Evolutionary conservation across 1,140 invertebrate genomes (phyloP), one percentile per base, ranked within the genome.

Genomic region (Drosophila azteca): DNA sequence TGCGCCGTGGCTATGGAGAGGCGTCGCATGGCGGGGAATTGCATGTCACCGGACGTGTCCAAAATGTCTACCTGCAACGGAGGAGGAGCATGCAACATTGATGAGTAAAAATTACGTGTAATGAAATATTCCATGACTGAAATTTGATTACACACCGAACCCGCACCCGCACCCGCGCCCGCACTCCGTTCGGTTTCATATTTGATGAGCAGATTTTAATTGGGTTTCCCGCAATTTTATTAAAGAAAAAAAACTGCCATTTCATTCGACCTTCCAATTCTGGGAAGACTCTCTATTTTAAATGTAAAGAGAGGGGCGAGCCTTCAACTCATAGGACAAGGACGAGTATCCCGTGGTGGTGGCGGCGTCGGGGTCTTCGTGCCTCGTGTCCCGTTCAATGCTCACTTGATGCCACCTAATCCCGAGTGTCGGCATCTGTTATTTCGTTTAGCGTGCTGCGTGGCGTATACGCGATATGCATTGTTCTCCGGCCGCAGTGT

Each of bases 1-100:
- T 97, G 95, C 5, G 97, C 97, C 3, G 96, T 97, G 1, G 97
- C 96, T 78, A 98, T 97, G 75, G 96, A 97, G 24, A 98, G 92
- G 50, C 96, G 93, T 65, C 95, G 92, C 96, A 97, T 97, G 26
- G 96, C 96, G 15, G 97, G 97, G 91, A 97, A 97, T 91, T 97
- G 96, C 90, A 96, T 94, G 90, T 97, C 96, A 31, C 97, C 94
- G 9, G 96, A 96, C 3, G 97, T 98, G 91, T 98, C 97, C 77
- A 98, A 89, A 48, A 98, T 96, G 90, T 98, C 97, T 43, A 98
- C 96, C 93, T 94, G 92, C 57, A 80, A 67, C 13, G 51, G 8
- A 57, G 41, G 43, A 8, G 11, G 20, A 61, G 50, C 31, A 53
- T 58, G 20, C 58, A 22, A 60, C 50, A n/a, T 48, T 43, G 46